phyloP scores from a whole-genome alignment of 2,888 invertebrate species.

The Eristalis tenax region DNA sequence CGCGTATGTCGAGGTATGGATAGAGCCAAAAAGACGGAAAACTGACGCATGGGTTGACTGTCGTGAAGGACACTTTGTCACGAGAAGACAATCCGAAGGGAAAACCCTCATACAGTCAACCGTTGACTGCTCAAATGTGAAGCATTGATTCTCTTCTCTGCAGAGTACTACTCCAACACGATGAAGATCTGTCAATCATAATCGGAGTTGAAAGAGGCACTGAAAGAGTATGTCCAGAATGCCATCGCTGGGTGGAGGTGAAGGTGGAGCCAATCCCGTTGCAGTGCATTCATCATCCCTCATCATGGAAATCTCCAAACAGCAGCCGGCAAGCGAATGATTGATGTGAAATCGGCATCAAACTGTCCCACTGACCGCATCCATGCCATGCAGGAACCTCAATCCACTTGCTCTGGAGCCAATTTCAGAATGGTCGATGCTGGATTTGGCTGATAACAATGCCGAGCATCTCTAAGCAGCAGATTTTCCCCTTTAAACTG shows the following conservation, averaged over 20 bases:
- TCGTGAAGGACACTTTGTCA: no score
- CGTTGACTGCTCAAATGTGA: neutral
- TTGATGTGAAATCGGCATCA: neutral
- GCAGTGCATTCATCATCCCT: neutral
- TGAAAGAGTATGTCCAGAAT: neutral
- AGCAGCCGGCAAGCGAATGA: neutral
- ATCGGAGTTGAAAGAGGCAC: neutral
- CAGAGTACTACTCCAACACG: neutral
- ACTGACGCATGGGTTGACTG: no score
- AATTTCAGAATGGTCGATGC: no score
- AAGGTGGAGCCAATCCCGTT: neutral
- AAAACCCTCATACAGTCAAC: neutral
- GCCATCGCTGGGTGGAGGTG: neutral
- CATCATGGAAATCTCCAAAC: neutral
- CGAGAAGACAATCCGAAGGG: no score
- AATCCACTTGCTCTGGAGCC: no score
- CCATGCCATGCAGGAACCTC: no score
- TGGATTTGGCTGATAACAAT: no score
- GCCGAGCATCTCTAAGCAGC: no score
- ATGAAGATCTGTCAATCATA: neutral
- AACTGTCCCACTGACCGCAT: neutral
- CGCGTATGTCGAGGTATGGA: no score
- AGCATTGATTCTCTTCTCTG: neutral
- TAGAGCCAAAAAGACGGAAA: no score
- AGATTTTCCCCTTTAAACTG: neutral